Conservation (phyloP, 2,113 vertebrate genomes). For the Microcebus griseorufus region DNA sequence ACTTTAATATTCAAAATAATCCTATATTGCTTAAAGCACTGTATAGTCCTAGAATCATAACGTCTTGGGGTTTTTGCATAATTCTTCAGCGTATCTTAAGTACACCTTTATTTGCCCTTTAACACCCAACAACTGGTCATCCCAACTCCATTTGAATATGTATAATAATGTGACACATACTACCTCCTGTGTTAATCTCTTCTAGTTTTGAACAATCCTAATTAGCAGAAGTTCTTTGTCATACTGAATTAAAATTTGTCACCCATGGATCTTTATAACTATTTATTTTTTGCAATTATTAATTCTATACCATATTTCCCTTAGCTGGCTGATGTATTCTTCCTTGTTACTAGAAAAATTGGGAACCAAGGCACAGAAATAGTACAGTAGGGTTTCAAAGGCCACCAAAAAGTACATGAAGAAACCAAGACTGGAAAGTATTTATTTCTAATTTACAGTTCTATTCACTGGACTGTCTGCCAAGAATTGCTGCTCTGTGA, state of each 20-base stretch:
- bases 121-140: background rate
- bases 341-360: background rate
- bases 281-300: background rate
- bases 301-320: background rate
- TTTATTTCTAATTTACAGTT: conserved; percentile 33
- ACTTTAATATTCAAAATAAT: conserved; percentile 52
- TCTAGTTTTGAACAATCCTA: background rate
- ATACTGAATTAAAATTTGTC: background rate
- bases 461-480: background rate
- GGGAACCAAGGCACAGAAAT: background rate
- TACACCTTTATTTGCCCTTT: background rate
- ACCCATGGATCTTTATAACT: background rate
- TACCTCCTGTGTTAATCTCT: background rate
- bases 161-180: background rate
- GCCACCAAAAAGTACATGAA: background rate
- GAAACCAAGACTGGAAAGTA: background rate
- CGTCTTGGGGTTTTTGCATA: background rate
- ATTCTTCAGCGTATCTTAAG: background rate
- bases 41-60: background rate
- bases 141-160: background rate
- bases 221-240: background rate
- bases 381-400: background rate
- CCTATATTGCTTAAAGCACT: background rate
- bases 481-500: conserved; percentile 35
- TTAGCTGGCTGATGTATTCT: background rate